These are phyloP conservation scores for Lordiphosa fenestrarum DNA, from an alignment of 2,888 invertebrate species.

Conservation along the genomic window DNA sequence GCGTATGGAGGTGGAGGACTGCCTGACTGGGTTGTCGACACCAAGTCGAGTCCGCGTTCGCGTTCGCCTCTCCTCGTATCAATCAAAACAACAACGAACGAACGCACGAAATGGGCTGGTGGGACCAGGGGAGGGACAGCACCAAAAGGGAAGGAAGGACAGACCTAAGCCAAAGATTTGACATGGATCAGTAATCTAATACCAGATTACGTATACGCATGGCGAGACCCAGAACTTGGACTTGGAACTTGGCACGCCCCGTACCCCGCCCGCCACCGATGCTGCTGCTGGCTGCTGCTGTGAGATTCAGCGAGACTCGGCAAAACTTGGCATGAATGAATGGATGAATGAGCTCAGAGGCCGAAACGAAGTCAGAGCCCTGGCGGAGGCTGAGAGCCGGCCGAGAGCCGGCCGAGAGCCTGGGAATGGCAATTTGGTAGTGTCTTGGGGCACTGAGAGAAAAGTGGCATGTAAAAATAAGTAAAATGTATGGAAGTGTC, in stretches of 20 bases:
- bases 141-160: constrained; percentile 31
- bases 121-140: constrained; percentile 29
- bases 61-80: constrained; percentile 55
- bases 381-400: constrained; percentile 13
- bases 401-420: constrained; percentile 17
- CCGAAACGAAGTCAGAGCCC: constrained; percentile 23
- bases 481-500: too few species aligned
- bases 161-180: constrained; percentile 79
- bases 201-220: constrained; percentile 80
- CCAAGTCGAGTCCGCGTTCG: constrained; percentile 19
- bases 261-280: constrained; percentile 2
- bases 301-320: constrained; percentile 12
- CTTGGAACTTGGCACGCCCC: constrained; percentile 34
- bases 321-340: constrained; percentile 64
- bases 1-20: constrained; percentile 37
- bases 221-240: constrained; percentile 54
- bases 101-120: constrained; percentile 30
- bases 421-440: constrained; percentile 31
- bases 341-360: constrained; percentile 67
- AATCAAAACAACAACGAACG: constrained; percentile 69
- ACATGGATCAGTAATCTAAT: constrained; percentile 81
- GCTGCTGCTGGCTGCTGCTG: not conserved
- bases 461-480: not conserved
- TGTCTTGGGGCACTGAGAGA: constrained; percentile 11
- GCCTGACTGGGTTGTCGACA: constrained; percentile 38